Percentiles rank a stretch among this genome's conserved stretches.
These are phyloP conservation scores for Amphiprion ocellaris DNA, from an alignment of 2,113 vertebrate species.

Conservation along the genomic window DNA sequence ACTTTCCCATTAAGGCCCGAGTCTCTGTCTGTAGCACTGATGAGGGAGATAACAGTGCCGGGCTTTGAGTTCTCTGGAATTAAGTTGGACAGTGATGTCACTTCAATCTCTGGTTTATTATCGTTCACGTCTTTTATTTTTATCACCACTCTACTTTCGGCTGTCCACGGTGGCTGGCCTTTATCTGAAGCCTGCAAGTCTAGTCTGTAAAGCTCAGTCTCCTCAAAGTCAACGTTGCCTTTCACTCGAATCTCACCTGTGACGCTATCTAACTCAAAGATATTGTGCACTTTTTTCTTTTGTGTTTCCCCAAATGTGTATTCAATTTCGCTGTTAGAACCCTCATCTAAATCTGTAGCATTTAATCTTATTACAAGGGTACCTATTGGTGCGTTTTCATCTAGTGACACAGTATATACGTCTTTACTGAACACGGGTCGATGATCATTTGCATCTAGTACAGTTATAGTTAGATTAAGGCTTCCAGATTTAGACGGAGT, in stretches of 20 bases:
- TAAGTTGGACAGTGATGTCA: conserved; percentile 72
- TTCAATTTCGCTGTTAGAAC: conserved; percentile 61
- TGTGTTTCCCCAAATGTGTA: conserved; percentile 61
- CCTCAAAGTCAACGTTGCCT: conserved; percentile 77
- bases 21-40: conserved; percentile 77
- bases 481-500: conserved; percentile 73
- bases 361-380: conserved; percentile 69
- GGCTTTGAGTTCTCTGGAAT: conserved; percentile 74
- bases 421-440: conserved; percentile 76
- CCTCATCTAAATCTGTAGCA: conserved; percentile 74
- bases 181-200: conserved; percentile 80
- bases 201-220: conserved; percentile 59
- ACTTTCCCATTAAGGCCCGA: conserved; percentile 77
- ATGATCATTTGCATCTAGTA: conserved; percentile 79
- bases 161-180: conserved; percentile 53
- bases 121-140: conserved; percentile 81
- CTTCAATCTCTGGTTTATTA: conserved; percentile 78
- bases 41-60: conserved; percentile 76
- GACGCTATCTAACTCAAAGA: conserved; percentile 64
- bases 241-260: conserved; percentile 78
- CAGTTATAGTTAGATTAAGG: conserved; percentile 72
- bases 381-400: conserved; percentile 70
- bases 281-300: conserved; percentile 59
- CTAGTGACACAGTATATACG: conserved; percentile 59
- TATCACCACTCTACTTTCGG: conserved; percentile 69